Base-by-base conservation (phyloP, 2,888 invertebrate species). In the Acanthococcus lagerstroemiae region DNA sequence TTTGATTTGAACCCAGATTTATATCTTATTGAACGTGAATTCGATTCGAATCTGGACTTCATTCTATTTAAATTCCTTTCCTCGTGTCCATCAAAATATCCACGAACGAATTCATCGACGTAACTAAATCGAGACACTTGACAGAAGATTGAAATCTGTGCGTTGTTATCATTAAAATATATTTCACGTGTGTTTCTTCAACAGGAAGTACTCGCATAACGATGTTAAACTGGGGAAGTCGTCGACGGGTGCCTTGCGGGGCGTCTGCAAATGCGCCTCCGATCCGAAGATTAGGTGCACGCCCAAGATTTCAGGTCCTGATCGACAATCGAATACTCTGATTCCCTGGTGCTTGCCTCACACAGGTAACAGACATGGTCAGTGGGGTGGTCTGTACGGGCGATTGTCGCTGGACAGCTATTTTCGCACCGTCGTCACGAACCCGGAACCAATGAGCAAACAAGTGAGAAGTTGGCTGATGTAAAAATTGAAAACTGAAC, bases 371-470 rank as follows among this genome's bases (percentile, higher is more conserved):
- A 76, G 90, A 19, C 89, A 91, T 76, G 88, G 89, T 77, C 80
- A 91, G 77, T 91, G 91, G 91, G 84, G 88, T 0, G 92, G 90
- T 0, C 81, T 91, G 37, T 92, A 90, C 73, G 91, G 81, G 1
- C 82, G 91, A 30, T 76, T 91, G 12, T 84, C 86, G 69, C 90
- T 89, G 89, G 84, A 87, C 72, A 90, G 90, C 3, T 89, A 86
- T 79, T 91, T 90, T 76, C 84, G 86, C 71, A 91, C 91, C 1
- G 90, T 90, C 0, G 84, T 87, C 68, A 87, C 87, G 25, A 90
- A 90, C 78, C 90, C 91, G 21, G 90, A 91, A 75, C 91, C 91
- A 1, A 90, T 91, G 88, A 90, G 90, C 69, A 91, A 91, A 80
- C 90, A 90, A 78, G 82, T 82, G 73, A 60, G 54, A 15, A 30